Conservation (phyloP, 1,140 invertebrate genomes). For the Lordiphosa collinella region DNA sequence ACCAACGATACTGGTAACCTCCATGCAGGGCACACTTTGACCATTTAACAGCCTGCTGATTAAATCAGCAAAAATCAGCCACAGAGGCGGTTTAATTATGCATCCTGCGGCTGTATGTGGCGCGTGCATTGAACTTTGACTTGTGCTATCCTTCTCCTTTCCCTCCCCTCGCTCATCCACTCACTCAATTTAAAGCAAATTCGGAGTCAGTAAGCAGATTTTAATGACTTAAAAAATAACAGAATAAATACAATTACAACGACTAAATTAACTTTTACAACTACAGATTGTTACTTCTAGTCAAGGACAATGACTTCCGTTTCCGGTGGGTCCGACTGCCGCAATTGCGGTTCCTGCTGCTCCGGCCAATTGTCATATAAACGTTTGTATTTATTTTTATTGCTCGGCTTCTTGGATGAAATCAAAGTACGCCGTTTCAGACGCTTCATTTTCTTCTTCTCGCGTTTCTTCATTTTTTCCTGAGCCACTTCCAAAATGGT, state of each 20-base stretch:
- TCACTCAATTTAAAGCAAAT: slow-evolving; percentile 14
- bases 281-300: neutral
- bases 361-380: neutral
- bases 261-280: slow-evolving; percentile 18
- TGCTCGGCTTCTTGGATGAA: slow-evolving; percentile 65
- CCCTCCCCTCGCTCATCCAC: neutral
- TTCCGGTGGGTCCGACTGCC: neutral
- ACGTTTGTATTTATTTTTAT: slow-evolving; percentile 39
- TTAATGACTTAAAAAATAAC: slow-evolving; percentile 7
- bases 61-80: slow-evolving; percentile 31
- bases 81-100: slow-evolving; percentile 57
- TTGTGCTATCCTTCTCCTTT: slow-evolving; percentile 17
- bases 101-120: slow-evolving; percentile 9
- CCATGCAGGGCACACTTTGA: too few species aligned
- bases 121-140: slow-evolving; percentile 58
- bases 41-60: neutral
- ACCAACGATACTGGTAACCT: neutral
- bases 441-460: slow-evolving; percentile 56
- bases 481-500: slow-evolving; percentile 50
- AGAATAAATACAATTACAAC: slow-evolving; percentile 18
- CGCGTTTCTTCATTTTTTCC: slow-evolving; percentile 43
- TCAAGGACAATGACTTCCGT: slow-evolving; percentile 31
- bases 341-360: neutral
- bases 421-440: slow-evolving; percentile 56
- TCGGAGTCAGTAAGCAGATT: neutral